These are phyloP conservation scores for Oreochromis grahami DNA, from an alignment of 2,797 vertebrate genomes.

Conservation along the genomic window DNA sequence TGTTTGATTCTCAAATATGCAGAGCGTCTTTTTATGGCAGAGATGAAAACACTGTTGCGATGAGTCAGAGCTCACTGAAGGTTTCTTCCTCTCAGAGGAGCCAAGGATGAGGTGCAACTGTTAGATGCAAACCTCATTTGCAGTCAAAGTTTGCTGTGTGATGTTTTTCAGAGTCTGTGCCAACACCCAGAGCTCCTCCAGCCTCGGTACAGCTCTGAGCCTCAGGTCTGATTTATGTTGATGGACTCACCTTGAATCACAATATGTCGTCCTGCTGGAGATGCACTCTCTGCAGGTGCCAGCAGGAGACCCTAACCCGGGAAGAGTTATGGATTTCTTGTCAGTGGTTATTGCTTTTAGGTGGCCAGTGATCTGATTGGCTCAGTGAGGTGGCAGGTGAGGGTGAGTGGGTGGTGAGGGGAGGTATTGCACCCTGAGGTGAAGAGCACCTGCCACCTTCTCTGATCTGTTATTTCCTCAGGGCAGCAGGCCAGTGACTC, in stretches of 20 bases:
- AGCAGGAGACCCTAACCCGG: neutral
- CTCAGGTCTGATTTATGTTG: slow-evolving; percentile 21
- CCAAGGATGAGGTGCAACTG: neutral
- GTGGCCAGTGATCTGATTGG: slow-evolving; percentile 29
- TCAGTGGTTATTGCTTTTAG: slow-evolving; percentile 8
- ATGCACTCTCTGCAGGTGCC: neutral
- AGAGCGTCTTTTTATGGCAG: neutral
- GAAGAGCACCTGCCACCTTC: slow-evolving; percentile 37
- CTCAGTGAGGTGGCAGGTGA: neutral
- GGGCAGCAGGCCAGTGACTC: neutral
- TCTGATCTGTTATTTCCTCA: slow-evolving; percentile 15
- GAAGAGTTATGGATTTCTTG: slow-evolving; percentile 31
- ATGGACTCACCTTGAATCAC: slow-evolving; percentile 44
- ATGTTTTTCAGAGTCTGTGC: slow-evolving; percentile 17
- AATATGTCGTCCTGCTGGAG: neutral
- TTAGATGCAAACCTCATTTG: slow-evolving; percentile 28
- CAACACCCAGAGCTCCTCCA: neutral
- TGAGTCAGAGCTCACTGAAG: neutral
- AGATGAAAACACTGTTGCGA: neutral
- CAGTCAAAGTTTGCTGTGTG: slow-evolving; percentile 26
- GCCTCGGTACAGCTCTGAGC: neutral
- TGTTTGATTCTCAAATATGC: neutral
- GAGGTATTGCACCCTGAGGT: slow-evolving; percentile 18
- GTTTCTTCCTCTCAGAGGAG: neutral
- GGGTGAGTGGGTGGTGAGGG: neutral